phyloP scores from a whole-genome alignment of 2,113 vertebrate genomes.

The Plectropomus leopardus region DNA sequence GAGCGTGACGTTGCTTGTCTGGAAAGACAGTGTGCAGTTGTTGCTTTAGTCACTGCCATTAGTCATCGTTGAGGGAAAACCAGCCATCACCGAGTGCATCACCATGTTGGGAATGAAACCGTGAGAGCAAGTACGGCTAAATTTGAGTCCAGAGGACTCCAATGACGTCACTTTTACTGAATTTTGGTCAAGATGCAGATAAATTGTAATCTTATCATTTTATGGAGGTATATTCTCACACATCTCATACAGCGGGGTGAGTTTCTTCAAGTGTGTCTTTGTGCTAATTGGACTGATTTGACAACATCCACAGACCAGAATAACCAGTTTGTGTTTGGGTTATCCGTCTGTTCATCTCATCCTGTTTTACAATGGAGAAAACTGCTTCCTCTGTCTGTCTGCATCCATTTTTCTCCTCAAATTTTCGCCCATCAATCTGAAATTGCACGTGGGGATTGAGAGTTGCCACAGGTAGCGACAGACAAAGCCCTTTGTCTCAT shows the following conservation, averaged over 20 bases:
- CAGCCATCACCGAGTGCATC: background rate
- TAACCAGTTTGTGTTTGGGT: slow-evolving; percentile 5
- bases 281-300: background rate
- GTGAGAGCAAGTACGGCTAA: no score
- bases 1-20: background rate
- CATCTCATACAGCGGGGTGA: background rate
- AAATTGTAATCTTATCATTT: background rate
- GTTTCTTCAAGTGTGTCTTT: background rate
- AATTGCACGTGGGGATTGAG: no score
- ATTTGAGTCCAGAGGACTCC: background rate
- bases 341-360: no score
- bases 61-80: background rate
- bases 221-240: background rate
- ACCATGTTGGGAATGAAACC: background rate
- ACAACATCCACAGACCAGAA: background rate
- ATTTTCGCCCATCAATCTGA: no score
- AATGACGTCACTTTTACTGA: background rate
- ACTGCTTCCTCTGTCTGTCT: no score
- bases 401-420: no score
- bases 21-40: background rate
- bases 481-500: no score
- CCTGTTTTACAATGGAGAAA: no score
- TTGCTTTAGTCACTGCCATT: background rate
- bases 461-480: no score
- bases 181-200: background rate